Evolutionary conservation across 1,140 invertebrate genomes (phyloP).

Genomic region (Grapholita molesta): DNA sequence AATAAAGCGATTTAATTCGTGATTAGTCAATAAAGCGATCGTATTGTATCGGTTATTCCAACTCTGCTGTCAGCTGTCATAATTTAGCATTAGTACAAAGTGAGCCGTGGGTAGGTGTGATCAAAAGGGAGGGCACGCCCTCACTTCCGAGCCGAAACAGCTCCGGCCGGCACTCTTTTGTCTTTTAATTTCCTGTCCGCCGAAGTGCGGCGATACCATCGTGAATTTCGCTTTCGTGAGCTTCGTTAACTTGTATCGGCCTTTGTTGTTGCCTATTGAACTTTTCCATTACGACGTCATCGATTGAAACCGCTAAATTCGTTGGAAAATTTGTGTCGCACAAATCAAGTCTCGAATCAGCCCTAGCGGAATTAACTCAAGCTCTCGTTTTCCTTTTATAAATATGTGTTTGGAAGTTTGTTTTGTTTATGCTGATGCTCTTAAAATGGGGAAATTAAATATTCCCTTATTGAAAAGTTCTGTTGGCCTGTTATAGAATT

Average conservation of each 20-base stretch:
- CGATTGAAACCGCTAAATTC: constrained; percentile 70
- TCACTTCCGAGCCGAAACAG: constrained; percentile 70
- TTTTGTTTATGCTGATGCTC: constrained; percentile 38
- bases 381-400: constrained; percentile 51
- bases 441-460: constrained; percentile 61
- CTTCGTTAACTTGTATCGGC: constrained; percentile 72
- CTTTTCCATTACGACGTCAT: constrained; percentile 72
- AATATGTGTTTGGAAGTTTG: constrained; percentile 50
- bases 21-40: background rate
- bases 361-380: constrained; percentile 41
- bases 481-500: constrained; percentile 35
- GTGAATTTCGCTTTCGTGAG: constrained; percentile 72
- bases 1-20: too few relatives aligned
- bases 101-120: constrained; percentile 31
- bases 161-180: constrained; percentile 70
- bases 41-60: constrained; percentile 7
- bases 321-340: constrained; percentile 60
- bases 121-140: constrained; percentile 48
- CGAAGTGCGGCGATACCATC: constrained; percentile 57
- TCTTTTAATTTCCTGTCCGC: constrained; percentile 75
- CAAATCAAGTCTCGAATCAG: constrained; percentile 31
- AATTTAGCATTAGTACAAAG: constrained; percentile 27
- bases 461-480: constrained; percentile 65
- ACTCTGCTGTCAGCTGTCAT: background rate
- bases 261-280: constrained; percentile 74